A percentile compares a stretch with the other conserved stretches of the same genome.
Evolutionary conservation across 2,888 invertebrate species (phyloP).

Genomic region (Patella pellucida): DNA sequence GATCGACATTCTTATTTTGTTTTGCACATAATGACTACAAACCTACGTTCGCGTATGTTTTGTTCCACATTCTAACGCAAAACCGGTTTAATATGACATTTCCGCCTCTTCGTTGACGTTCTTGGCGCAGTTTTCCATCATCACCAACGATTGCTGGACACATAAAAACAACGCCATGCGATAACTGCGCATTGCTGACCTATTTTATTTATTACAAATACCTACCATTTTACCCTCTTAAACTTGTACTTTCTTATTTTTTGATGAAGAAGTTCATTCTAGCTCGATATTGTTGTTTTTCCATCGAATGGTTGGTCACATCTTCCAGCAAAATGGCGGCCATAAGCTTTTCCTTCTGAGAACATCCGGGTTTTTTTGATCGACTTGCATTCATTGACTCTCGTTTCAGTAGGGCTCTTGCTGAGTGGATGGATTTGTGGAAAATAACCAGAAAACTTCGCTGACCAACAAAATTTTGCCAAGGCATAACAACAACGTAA

Average conservation of each 20-base stretch:
- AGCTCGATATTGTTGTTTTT: not conserved
- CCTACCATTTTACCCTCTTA: not conserved
- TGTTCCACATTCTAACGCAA: no score
- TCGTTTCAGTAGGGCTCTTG: no score
- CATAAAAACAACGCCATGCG: not conserved
- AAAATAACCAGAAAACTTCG: no score
- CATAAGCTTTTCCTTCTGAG: not conserved
- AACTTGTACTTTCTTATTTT: not conserved
- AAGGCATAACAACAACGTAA: no score
- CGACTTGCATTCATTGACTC: no score
- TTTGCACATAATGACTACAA: no score
- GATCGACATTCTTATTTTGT: no score
- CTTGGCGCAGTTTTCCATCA: conserved; percentile 4
- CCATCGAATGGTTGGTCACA: not conserved
- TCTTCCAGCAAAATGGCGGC: conserved; percentile 12
- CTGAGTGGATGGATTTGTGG: no score
- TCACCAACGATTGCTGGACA: conserved; percentile 4
- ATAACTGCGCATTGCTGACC: not conserved
- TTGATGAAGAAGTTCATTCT: not conserved
- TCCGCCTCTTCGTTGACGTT: not conserved
- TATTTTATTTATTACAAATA: not conserved
- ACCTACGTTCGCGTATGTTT: no score
- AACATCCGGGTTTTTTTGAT: not conserved
- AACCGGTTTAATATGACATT: no score
- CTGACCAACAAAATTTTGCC: no score